A percentile compares a stretch with the other conserved stretches of the same genome.
phyloP scores from a whole-genome alignment of 2,888 invertebrate genomes.

The Unio pictorum region DNA sequence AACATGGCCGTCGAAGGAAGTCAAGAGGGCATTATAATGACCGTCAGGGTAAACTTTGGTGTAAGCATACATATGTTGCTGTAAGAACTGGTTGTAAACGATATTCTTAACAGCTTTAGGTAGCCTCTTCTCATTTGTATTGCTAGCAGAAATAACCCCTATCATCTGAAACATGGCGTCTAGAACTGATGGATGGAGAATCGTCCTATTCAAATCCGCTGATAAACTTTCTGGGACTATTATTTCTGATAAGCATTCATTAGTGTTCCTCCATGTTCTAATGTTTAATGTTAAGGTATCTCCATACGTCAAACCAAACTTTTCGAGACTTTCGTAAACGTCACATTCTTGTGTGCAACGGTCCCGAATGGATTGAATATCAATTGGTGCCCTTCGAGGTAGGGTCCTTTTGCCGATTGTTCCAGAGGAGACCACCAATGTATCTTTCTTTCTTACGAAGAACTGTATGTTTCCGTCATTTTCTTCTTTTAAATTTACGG shows the following conservation, averaged over 20 bases:
- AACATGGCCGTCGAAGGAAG: conserved; percentile 35
- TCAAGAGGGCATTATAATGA: conserved; percentile 37
- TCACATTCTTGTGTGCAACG: conserved; percentile 15
- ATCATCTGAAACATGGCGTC: conserved; percentile 46
- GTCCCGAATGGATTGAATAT: conserved; percentile 15
- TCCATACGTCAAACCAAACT: conserved; percentile 30
- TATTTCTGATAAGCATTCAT: conserved; percentile 38
- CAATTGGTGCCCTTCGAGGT: too few relatives aligned
- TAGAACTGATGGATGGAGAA: conserved; percentile 44
- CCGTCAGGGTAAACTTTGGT: conserved; percentile 15
- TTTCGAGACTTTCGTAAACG: conserved; percentile 18
- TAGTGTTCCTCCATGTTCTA: conserved; percentile 22
- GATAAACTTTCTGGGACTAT: conserved; percentile 23
- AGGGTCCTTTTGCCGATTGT: too few relatives aligned
- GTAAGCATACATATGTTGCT: conserved; percentile 38
- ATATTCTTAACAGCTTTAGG: conserved; percentile 36
- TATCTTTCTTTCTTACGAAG: background rate
- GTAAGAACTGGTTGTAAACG: conserved; percentile 23
- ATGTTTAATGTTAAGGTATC: conserved; percentile 21
- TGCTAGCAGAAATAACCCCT: conserved; percentile 23
- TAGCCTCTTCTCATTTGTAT: conserved; percentile 24
- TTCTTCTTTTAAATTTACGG: too few relatives aligned
- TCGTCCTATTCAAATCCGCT: conserved; percentile 26
- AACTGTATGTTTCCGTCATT: background rate
- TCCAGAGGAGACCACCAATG: too few relatives aligned